A percentile compares a stretch with the other conserved stretches of the same genome.
Conservation (phyloP, 2,888 invertebrate species). For the Spilarctia lutea region DNA sequence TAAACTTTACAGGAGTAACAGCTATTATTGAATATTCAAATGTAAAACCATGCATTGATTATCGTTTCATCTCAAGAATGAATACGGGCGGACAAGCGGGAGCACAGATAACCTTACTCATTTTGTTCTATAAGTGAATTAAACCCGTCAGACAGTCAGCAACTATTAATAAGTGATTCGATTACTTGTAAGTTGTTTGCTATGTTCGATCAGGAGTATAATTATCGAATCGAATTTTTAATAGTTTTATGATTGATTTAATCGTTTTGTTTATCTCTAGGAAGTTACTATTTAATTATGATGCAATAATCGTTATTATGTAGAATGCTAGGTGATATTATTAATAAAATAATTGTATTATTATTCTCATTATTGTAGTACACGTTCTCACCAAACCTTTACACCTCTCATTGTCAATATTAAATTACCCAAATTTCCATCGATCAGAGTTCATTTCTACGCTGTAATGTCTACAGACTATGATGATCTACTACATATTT, state of each 20-base stretch:
- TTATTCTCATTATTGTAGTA: slow-evolving; percentile 9
- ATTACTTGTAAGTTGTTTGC: slow-evolving; percentile 36
- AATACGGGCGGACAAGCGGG: slow-evolving; percentile 22
- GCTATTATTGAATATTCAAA: slow-evolving; percentile 27
- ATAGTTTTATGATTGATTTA: slow-evolving; percentile 58
- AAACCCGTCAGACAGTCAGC: slow-evolving; percentile 27
- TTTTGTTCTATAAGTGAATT: slow-evolving; percentile 29
- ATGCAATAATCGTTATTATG: slow-evolving; percentile 36
- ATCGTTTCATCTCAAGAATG: slow-evolving; percentile 52
- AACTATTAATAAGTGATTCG: slow-evolving; percentile 37
- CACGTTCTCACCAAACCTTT: slow-evolving; percentile 1
- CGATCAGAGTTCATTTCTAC: not conserved
- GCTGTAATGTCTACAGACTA: too few relatives aligned
- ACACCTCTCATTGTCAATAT: slow-evolving; percentile 2
- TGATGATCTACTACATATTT: not conserved
- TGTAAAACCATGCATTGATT: slow-evolving; percentile 48
- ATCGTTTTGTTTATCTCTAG: slow-evolving; percentile 58
- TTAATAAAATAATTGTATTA: slow-evolving; percentile 14
- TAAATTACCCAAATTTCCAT: not conserved
- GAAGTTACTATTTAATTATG: slow-evolving; percentile 49
- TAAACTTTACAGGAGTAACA: slow-evolving; percentile 22
- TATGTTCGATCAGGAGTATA: slow-evolving; percentile 33
- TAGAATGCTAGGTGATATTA: slow-evolving; percentile 19
- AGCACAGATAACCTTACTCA: slow-evolving; percentile 19
- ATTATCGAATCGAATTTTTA: slow-evolving; percentile 50